A percentile compares a stretch with the other conserved stretches of the same genome.
These are phyloP conservation scores for Eilema caniola DNA, from an alignment of 2,888 invertebrate species.

Conservation along the genomic window DNA sequence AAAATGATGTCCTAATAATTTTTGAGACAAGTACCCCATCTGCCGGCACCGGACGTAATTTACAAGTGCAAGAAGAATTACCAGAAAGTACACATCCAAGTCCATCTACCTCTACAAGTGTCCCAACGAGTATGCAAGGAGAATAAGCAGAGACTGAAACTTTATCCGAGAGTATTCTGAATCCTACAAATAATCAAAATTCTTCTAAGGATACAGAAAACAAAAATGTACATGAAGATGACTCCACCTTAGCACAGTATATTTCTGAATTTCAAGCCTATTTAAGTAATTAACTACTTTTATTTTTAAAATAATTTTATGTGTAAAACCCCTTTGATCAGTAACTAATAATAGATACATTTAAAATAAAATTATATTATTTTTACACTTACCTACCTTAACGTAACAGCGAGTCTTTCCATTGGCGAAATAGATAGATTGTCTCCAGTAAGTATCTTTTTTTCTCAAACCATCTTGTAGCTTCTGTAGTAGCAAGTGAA, in stretches of 20 bases:
- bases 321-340: conserved; percentile 18
- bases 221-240: conserved; percentile 22
- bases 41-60: conserved; percentile 9
- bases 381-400: conserved; percentile 16
- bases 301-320: conserved; percentile 21
- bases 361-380: conserved; percentile 11
- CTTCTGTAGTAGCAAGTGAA: conserved; percentile 24
- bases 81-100: conserved; percentile 13
- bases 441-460: conserved; percentile 20
- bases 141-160: conserved; percentile 13
- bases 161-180: conserved; percentile 21
- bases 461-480: conserved; percentile 22
- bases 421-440: conserved; percentile 18
- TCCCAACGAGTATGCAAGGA: conserved; percentile 6
- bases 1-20: conserved; percentile 14
- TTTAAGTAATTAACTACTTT: conserved; percentile 13
- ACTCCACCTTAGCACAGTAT: conserved; percentile 20
- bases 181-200: conserved; percentile 22
- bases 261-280: conserved; percentile 20
- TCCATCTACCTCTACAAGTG: too few species aligned
- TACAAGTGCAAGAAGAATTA: conserved; percentile 13
- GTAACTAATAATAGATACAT: conserved; percentile 9
- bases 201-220: conserved; percentile 21
- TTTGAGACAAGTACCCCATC: conserved; percentile 16
- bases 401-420: conserved; percentile 17